These are phyloP conservation scores for Venturia canescens DNA, from an alignment of 1,140 invertebrate genomes.

Conservation along the genomic window DNA sequence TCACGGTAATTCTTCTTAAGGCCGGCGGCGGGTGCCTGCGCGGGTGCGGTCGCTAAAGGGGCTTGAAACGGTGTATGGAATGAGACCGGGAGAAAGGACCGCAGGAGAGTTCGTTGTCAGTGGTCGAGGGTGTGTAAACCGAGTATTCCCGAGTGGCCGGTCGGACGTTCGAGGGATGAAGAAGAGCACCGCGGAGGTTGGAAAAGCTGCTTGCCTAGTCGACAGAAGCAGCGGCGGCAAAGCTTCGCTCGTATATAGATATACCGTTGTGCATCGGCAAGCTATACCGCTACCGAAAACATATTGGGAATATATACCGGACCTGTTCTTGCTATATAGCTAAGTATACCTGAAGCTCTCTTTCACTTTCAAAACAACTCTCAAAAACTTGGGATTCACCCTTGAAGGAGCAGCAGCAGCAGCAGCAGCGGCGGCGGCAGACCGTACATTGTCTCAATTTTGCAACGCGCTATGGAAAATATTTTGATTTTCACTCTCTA, in stretches of 20 bases:
- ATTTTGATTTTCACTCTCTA: too few species aligned
- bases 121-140: slow-evolving; percentile 15
- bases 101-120: neutral
- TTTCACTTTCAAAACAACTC: too few species aligned
- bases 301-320: too few species aligned
- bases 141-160: slow-evolving; percentile 14
- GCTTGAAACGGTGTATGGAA: neutral
- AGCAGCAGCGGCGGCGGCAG: too few species aligned
- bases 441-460: too few species aligned
- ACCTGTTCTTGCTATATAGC: too few species aligned
- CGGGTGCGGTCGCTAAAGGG: neutral
- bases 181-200: too few species aligned
- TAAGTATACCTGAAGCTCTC: too few species aligned
- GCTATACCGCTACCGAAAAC: neutral
- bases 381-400: too few species aligned
- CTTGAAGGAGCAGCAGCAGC: too few species aligned
- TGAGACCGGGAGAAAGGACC: neutral
- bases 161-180: neutral
- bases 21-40: neutral
- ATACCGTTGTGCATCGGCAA: too few species aligned
- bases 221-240: neutral
- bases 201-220: slow-evolving; percentile 1
- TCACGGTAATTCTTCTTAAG: slow-evolving; percentile 16
- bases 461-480: too few species aligned
- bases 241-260: neutral